Evolutionary conservation across 2,888 invertebrate species (phyloP).

Genomic region (Holacanthella duospinosa): DNA sequence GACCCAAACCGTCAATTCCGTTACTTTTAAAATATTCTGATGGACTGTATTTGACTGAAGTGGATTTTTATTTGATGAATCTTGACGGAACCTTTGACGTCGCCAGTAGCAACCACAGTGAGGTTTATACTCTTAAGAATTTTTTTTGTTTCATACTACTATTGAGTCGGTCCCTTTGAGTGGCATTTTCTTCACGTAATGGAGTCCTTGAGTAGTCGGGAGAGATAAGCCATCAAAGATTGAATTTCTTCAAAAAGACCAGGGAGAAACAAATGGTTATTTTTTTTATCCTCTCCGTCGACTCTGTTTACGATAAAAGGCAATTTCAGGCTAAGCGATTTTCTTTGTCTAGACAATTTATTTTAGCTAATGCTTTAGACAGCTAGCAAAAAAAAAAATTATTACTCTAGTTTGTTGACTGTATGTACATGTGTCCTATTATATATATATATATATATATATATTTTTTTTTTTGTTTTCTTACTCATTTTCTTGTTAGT

Average conservation of each 20-base stretch:
- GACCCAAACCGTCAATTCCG: too few species aligned
- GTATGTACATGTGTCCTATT: too few species aligned
- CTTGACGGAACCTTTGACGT: too few species aligned
- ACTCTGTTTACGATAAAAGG: conserved; percentile 1
- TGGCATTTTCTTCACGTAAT: background rate
- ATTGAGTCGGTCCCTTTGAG: background rate
- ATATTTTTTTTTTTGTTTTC: too few species aligned
- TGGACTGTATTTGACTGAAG: too few species aligned
- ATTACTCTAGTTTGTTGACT: background rate
- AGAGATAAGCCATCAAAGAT: conserved; percentile 5
- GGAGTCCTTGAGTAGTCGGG: background rate
- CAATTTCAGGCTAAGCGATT: conserved; percentile 6
- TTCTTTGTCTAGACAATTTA: conserved; percentile 5
- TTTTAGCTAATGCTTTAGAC: background rate
- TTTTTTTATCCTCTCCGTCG: background rate
- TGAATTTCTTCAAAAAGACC: background rate
- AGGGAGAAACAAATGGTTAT: conserved; percentile 1
- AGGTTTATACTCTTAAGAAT: too few species aligned
- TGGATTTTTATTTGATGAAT: too few species aligned
- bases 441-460: too few species aligned
- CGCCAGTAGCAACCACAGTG: background rate
- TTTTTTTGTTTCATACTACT: background rate
- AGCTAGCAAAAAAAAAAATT: background rate
- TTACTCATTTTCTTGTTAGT: too few species aligned
- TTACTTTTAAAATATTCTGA: too few species aligned